A percentile compares a stretch with the other conserved stretches of the same genome.
These are phyloP conservation scores for Ariolimax columbianus DNA, from an alignment of 2,888 invertebrate species.

Conservation along the genomic window DNA sequence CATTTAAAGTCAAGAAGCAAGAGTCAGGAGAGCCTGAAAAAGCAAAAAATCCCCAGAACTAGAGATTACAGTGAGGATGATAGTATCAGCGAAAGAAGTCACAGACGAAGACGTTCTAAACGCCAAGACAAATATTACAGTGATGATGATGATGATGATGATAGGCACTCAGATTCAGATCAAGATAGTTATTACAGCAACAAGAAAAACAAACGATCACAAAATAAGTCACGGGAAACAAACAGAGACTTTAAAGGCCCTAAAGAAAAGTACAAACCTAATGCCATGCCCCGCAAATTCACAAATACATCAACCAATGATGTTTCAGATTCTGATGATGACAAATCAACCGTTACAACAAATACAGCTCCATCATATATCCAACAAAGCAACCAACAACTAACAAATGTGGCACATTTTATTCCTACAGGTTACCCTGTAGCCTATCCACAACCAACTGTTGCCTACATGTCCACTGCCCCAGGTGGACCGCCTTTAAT, in stretches of 20 bases:
- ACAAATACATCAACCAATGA: constrained; percentile 51
- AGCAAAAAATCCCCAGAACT: constrained; percentile 18
- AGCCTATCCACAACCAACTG: constrained; percentile 35
- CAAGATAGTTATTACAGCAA: no score
- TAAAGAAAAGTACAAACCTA: constrained; percentile 61
- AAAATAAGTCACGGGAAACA: not conserved
- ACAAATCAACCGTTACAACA: not conserved
- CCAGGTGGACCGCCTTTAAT: constrained; percentile 51
- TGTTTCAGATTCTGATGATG: constrained; percentile 29
- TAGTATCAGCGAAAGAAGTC: constrained; percentile 21
- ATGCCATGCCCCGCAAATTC: constrained; percentile 64
- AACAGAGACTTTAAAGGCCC: not conserved
- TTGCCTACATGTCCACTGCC: constrained; percentile 41
- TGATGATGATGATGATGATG: constrained; percentile 32
- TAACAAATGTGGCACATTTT: not conserved
- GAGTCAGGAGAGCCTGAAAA: constrained; percentile 46
- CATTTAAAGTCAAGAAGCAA: constrained; percentile 40
- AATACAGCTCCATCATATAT: constrained; percentile 8
- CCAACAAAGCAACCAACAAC: not conserved
- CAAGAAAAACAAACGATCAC: constrained; percentile 51
- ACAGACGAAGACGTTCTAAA: not conserved
- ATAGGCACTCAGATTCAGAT: not conserved
- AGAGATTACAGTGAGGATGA: constrained; percentile 30
- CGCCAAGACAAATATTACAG: constrained; percentile 20
- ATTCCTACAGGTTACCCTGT: constrained; percentile 31